A percentile compares a stretch with the other conserved stretches of the same genome.
Evolutionary conservation across 2,113 vertebrate genomes (phyloP).

Genomic region (Zosterops japonicus): DNA sequence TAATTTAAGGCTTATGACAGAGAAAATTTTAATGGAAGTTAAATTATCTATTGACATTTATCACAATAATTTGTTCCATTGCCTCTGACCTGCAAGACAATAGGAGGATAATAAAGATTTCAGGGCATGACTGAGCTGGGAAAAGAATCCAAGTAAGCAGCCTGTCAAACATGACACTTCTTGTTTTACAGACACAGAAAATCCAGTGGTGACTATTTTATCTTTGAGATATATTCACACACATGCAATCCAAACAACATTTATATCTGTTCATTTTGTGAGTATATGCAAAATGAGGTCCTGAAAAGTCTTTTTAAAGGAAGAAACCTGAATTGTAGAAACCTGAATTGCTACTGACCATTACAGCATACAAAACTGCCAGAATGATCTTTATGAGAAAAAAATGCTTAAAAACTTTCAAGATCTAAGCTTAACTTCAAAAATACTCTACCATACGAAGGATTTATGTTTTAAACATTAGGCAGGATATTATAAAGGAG

Average conservation of each 20-base stretch:
- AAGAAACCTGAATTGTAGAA: neutral
- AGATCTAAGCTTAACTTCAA: neutral
- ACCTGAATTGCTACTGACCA: neutral
- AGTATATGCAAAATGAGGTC: neutral
- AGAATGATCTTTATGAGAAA: neutral
- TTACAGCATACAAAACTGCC: neutral
- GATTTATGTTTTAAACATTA: neutral
- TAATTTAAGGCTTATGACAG: slow-evolving; percentile 51
- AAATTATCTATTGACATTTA: slow-evolving; percentile 53
- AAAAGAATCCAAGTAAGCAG: neutral
- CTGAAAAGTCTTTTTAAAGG: neutral
- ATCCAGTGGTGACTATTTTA: neutral
- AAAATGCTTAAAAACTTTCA: neutral
- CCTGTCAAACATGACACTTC: neutral
- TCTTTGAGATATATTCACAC: neutral
- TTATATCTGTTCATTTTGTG: neutral
- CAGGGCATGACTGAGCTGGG: neutral
- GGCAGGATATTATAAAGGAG: neutral
- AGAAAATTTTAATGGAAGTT: slow-evolving; percentile 50
- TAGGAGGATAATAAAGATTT: neutral
- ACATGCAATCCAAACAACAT: neutral
- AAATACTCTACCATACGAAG: neutral
- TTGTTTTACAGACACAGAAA: neutral
- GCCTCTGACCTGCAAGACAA: slow-evolving; percentile 19
- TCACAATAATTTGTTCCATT: slow-evolving; percentile 45